Percentiles rank a stretch among this genome's conserved stretches.
Evolutionary conservation across 1,140 invertebrate genomes (phyloP).

Genomic region (Drosophila triauraria): DNA sequence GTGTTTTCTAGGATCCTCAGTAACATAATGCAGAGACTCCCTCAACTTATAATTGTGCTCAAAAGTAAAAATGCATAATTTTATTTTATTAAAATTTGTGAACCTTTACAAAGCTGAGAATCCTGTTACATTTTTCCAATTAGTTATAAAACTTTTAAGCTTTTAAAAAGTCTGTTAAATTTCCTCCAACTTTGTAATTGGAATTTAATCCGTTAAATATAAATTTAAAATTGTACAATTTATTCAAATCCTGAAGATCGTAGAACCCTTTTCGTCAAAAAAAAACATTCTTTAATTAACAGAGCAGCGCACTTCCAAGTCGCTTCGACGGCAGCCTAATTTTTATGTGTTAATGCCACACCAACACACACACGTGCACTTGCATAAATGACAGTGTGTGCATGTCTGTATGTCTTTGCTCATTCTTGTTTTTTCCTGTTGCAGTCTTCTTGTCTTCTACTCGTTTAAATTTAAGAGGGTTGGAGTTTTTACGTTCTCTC

Average conservation of each 20-base stretch:
- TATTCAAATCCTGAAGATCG: too few relatives aligned
- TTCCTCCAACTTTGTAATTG: too few relatives aligned
- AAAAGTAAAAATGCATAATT: background rate
- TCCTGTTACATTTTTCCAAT: too few relatives aligned
- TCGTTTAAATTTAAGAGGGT: slow-evolving; percentile 76
- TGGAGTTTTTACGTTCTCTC: slow-evolving; percentile 75
- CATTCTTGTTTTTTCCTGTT: slow-evolving; percentile 66
- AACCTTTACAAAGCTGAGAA: background rate
- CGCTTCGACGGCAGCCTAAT: slow-evolving; percentile 12
- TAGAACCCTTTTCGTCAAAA: background rate
- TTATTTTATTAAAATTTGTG: background rate
- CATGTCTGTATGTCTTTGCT: slow-evolving; percentile 45
- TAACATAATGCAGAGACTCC: background rate
- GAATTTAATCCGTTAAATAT: background rate
- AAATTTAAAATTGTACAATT: background rate
- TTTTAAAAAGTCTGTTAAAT: too few relatives aligned
- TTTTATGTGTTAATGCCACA: slow-evolving; percentile 53
- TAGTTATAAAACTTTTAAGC: too few relatives aligned
- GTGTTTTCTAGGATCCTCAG: slow-evolving; percentile 37
- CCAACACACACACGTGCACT: slow-evolving; percentile 25
- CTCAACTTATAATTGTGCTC: background rate
- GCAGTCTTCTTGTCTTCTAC: slow-evolving; percentile 71
- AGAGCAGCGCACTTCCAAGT: slow-evolving; percentile 17
- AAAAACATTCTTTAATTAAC: background rate
- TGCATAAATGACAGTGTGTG: slow-evolving; percentile 31